Evolutionary conservation across 2,888 invertebrate species (phyloP).

Genomic region (Lasius platythorax): DNA sequence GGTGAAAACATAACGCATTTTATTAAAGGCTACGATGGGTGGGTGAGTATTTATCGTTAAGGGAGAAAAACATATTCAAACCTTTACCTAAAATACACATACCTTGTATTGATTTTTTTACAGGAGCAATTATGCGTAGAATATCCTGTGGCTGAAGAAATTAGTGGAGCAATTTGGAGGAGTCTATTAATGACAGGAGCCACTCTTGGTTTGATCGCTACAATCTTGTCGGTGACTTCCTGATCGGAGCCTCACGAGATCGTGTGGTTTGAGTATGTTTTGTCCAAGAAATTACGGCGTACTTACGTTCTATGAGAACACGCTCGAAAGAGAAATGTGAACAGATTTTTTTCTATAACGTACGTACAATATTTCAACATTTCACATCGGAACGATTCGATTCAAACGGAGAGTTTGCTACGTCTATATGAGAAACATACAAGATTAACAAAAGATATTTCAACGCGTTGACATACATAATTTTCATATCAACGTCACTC

Average conservation of each 20-base stretch:
- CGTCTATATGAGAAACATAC: constrained; percentile 46
- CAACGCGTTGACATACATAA: constrained; percentile 50
- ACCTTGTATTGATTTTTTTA: constrained; percentile 44
- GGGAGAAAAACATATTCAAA: background rate
- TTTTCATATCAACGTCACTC: constrained; percentile 67
- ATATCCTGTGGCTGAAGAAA: constrained; percentile 84
- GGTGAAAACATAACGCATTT: constrained; percentile 85
- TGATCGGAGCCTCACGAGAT: constrained; percentile 71
- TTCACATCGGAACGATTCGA: constrained; percentile 54
- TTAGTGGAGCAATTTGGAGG: constrained; percentile 84
- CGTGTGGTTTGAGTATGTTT: constrained; percentile 62
- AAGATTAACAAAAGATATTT: constrained; percentile 52
- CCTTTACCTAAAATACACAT: background rate
- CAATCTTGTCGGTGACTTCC: constrained; percentile 84
- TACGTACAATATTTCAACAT: constrained; percentile 47
- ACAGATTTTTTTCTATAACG: constrained; percentile 47
- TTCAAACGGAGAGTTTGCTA: constrained; percentile 43
- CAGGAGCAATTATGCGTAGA: constrained; percentile 85
- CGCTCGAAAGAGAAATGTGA: constrained; percentile 65
- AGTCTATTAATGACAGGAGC: constrained; percentile 84
- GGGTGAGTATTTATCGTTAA: constrained; percentile 81
- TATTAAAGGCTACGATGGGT: constrained; percentile 86
- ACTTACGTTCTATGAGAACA: constrained; percentile 82
- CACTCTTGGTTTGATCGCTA: constrained; percentile 84
- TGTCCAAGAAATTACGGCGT: constrained; percentile 72